Evolutionary conservation across 2,797 vertebrate genomes (phyloP), one percentile per base, ranked within the genome.

Genomic region (Martes flavigula): DNA sequence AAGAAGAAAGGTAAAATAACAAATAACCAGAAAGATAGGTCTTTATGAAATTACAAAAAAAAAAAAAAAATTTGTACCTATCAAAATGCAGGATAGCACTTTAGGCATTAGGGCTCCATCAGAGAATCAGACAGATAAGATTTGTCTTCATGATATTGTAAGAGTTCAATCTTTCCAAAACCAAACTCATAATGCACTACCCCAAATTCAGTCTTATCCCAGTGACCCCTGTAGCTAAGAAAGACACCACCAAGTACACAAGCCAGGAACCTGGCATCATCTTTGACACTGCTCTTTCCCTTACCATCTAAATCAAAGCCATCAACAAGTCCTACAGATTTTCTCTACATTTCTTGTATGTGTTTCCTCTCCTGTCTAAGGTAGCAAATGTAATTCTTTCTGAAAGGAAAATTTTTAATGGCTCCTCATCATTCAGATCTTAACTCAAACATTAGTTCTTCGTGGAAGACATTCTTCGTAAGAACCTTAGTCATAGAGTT

Each of bases 21-120:
- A 72, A 90, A 84, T 58, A 75, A 93, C 70, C 3, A 38, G 18
- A 94, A 66, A 95, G 2, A 62, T 7, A 27, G 5, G 1, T 66
- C 35, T 73, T 89, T 2, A 58, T 77, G 70, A 94, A 95, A 88
- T 96, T 62, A 92, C 48, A 48, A 18, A 64, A 56, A n/a, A 87
- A 84, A 84, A 32, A 58, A 12, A 66, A 23, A 21, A 58, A 68
- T 38, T 82, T 35, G 21, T 35, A 43, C n/a, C 10, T 46, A 92
- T 32, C 23, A 83, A 96, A 96, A 82, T 92, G 8, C 17, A 83
- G 13, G 11, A 68, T 14, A 73, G 12, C 17, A 58, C 27, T 73
- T 75, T 68, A 51, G 62, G 73, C 35, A 78, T 14, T 43, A 43
- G 18, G 12, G 30, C n/a, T 23, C 60, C 3, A 79, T 66, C 46